Percentiles rank a stretch among this genome's conserved stretches.
Evolutionary conservation across 2,888 invertebrate genomes (phyloP).

Genomic region (Alloscopus bannaensis): DNA sequence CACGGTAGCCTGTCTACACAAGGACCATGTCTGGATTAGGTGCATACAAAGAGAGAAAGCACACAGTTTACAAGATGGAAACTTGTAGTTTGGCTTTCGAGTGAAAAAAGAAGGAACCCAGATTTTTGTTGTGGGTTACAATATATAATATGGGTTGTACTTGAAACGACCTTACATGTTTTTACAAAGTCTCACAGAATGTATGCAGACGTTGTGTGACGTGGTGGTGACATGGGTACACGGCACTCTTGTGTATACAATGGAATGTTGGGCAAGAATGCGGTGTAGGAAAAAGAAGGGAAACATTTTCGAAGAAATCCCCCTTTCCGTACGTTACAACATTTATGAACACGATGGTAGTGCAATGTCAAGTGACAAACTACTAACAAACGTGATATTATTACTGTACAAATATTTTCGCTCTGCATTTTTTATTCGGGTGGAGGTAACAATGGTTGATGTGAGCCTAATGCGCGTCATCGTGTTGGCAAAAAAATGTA

Average conservation of each 20-base stretch:
- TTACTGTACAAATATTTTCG: too few species aligned
- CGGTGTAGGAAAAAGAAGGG: conserved; percentile 4
- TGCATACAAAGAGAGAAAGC: conserved; percentile 14
- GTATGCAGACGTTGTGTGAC: too few species aligned
- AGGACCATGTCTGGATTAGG: conserved; percentile 14
- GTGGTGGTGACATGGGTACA: too few species aligned
- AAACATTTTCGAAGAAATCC: too few species aligned
- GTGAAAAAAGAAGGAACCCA: neutral
- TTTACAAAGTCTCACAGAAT: too few species aligned
- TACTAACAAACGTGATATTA: conserved; percentile 15
- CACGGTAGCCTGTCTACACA: too few species aligned
- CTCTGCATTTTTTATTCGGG: too few species aligned
- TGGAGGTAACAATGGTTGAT: too few species aligned
- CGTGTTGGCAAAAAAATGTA: too few species aligned
- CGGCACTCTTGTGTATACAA: conserved; percentile 1
- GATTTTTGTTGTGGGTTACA: neutral
- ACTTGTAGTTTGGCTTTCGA: conserved; percentile 21
- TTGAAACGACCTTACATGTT: conserved; percentile 49
- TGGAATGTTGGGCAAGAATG: too few species aligned
- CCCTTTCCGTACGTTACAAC: too few species aligned
- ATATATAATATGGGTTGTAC: conserved; percentile 12
- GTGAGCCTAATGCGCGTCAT: too few species aligned
- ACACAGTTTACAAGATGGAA: conserved; percentile 37
- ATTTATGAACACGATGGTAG: neutral
- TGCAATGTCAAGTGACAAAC: conserved; percentile 26